phyloP scores from a whole-genome alignment of 2,888 invertebrate species.

The Beris morrisii region DNA sequence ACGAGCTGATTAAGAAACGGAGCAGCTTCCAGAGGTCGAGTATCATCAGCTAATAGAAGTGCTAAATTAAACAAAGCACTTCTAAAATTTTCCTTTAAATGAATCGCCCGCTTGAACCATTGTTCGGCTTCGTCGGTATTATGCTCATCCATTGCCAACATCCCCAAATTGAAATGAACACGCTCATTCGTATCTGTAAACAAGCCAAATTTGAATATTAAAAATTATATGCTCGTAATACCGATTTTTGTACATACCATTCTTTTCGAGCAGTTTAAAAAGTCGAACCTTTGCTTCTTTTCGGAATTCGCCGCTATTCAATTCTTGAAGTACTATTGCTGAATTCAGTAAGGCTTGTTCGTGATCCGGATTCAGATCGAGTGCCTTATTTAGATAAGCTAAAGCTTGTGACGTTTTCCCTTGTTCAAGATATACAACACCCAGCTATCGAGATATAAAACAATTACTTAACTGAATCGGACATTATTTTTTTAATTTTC shows the following conservation, averaged over 20 bases:
- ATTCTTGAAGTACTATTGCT: conserved; percentile 89
- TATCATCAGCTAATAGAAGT: conserved; percentile 82
- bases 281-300: conserved; percentile 80
- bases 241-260: conserved; percentile 54
- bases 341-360: conserved; percentile 94
- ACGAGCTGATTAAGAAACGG: conserved; percentile 90
- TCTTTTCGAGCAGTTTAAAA: conserved; percentile 75
- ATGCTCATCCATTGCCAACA: conserved; percentile 95
- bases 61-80: conserved; percentile 95
- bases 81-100: conserved; percentile 84
- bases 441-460: conserved; percentile 58
- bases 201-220: not conserved
- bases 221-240: not conserved
- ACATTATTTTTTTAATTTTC: too few species aligned
- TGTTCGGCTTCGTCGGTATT: conserved; percentile 86
- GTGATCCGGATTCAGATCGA: conserved; percentile 91
- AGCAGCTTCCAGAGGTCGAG: conserved; percentile 86
- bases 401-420: conserved; percentile 88
- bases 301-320: conserved; percentile 77
- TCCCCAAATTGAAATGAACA: conserved; percentile 92
- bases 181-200: conserved; percentile 76
- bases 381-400: conserved; percentile 88
- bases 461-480: not conserved
- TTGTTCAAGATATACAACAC: conserved; percentile 91
- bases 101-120: conserved; percentile 87